A percentile compares a stretch with the other conserved stretches of the same genome.
Conservation (phyloP, 2,888 invertebrate genomes). For the Diaprepes abbreviatus region DNA sequence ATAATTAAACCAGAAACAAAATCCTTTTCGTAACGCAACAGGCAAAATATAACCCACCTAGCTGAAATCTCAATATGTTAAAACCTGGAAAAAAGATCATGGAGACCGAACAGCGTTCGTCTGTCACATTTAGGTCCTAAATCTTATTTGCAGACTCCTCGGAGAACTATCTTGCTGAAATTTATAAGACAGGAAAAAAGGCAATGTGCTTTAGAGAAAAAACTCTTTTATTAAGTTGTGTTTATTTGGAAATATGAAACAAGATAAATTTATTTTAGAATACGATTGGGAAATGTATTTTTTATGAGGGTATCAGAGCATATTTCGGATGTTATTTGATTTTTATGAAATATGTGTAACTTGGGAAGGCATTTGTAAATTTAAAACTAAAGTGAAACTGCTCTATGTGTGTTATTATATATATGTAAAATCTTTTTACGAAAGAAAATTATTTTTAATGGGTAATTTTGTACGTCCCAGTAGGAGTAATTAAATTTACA, state of each 20-base stretch:
- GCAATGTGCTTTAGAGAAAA: constrained; percentile 22
- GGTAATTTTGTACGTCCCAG: too few species aligned
- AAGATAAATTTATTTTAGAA: constrained; percentile 45
- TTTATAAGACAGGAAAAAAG: constrained; percentile 47
- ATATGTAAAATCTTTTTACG: too few species aligned
- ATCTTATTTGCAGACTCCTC: constrained; percentile 51
- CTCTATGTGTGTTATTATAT: too few species aligned
- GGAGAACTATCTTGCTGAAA: constrained; percentile 49
- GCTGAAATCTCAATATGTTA: constrained; percentile 39
- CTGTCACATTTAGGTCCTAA: constrained; percentile 49
- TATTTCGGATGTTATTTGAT: constrained; percentile 25
- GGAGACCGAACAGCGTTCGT: constrained; percentile 32
- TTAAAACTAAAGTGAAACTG: too few species aligned
- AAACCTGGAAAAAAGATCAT: constrained; percentile 23
- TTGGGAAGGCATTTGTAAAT: too few species aligned
- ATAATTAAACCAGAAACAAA: too few species aligned
- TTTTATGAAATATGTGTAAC: constrained; percentile 27
- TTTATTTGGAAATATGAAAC: constrained; percentile 47
- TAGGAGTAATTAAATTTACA: too few species aligned
- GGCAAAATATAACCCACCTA: not conserved
- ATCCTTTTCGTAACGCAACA: constrained; percentile 7
- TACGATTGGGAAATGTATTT: constrained; percentile 42
- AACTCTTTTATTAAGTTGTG: constrained; percentile 48
- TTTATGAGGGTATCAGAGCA: constrained; percentile 33
- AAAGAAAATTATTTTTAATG: too few species aligned